These are phyloP conservation scores for Psophia crepitans DNA, from an alignment of 2,113 vertebrate genomes.

Conservation along the genomic window DNA sequence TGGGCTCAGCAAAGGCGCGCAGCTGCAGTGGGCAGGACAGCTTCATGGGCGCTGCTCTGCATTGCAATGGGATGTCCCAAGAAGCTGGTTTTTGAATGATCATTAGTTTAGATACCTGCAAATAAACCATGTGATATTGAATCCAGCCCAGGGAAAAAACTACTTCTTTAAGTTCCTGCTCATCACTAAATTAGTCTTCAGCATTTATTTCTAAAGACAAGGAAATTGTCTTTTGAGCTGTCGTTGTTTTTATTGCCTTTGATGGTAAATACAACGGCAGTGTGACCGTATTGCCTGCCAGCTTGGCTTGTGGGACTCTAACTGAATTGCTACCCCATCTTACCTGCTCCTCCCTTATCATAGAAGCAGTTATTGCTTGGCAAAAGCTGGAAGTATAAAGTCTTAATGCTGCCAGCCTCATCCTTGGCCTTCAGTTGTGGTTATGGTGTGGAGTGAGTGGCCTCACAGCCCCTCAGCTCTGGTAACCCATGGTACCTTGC, in stretches of 20 bases:
- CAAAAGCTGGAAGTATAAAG: neutral
- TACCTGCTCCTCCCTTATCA: neutral
- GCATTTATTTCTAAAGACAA: neutral
- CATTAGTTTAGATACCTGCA: neutral
- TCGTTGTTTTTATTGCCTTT: neutral
- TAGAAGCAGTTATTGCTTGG: neutral
- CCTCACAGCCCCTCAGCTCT: neutral
- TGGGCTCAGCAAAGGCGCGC: neutral
- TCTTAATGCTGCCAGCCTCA: neutral
- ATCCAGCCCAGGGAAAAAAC: neutral
- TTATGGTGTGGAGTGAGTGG: neutral
- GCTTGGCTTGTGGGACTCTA: neutral
- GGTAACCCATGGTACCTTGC: rapidly evolving
- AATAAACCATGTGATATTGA: neutral
- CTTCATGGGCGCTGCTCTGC: neutral
- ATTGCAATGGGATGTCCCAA: neutral
- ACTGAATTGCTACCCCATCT: neutral
- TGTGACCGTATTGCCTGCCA: neutral
- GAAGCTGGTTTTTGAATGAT: neutral
- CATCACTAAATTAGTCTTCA: neutral
- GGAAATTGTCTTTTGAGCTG: neutral
- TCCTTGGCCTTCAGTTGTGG: neutral
- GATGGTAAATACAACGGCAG: neutral
- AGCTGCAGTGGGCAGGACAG: neutral
- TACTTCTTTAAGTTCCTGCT: neutral